Evolutionary conservation across 2,113 vertebrate genomes (phyloP), one percentile per base, ranked within the genome.

Genomic region (Sinocyclocheilus grahami): DNA sequence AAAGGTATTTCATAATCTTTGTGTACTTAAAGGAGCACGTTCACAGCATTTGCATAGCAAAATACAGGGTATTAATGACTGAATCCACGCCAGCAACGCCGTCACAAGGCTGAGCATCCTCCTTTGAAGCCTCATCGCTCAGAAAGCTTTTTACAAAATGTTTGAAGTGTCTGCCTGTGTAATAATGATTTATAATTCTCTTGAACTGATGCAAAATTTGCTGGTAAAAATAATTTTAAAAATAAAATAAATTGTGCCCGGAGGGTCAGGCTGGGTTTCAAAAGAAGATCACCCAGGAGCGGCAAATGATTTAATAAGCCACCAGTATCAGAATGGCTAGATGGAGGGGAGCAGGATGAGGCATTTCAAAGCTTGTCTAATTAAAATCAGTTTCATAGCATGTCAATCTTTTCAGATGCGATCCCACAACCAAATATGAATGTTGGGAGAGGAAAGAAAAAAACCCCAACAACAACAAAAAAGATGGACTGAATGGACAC

Each of bases 191-290:
- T 96, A 96, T 96, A 97, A 97, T 98, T 97, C 96, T 92, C 96
- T 97, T 96, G 95, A 98, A 97, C 96, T 96, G 96, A 97, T 97
- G 96, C 95, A 96, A 96, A 96, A 95, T 97, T 97, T 97, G 94
- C 95, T 96, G 94, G 93, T 95, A 96, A 97, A 96, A 96, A 95
- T 94, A 92, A 94, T 96, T 97, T 97, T 95, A 95, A 92, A 96
- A 97, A 97, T 97, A 96, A 97, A 97, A 97, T 97, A 97, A 98
- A 97, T 98, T 97, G 96, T 97, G 95, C 97, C 97, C 96, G 92
- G 95, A 97, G 97, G 97, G 96, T 96, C 95, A 96, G 95, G 94
- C 93, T 95, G 95, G 95, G 92, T 97, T 98, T 97, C 95, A 97
- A 97, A 97, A 96, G 92, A 93, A 96, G 97, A 97, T 98, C 97